Evolutionary conservation across 2,113 vertebrate species (phyloP), one percentile per base, ranked within the genome.

Genomic region (Apistogramma diplotaenia): DNA sequence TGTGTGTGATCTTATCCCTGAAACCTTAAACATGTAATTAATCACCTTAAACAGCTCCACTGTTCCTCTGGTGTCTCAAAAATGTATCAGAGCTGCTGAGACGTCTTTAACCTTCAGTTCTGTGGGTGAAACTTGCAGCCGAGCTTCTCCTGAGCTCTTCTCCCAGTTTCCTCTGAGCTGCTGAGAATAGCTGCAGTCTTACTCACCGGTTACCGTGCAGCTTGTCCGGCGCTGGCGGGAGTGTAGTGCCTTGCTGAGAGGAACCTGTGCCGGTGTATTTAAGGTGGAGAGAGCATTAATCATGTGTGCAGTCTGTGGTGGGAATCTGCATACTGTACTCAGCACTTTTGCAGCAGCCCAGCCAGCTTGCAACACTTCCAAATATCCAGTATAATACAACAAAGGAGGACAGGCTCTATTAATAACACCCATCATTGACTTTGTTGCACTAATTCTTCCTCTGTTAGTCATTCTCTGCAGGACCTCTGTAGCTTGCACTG

Each of bases 231-330:
- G 3, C 76, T 54, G 61, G 23, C 13, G 7, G 83, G 33, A 37
- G n/a, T 55, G 56, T 25, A 76, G 53, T 67, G 86, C 62, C 74
- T 85, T 79, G 82, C 82, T 81, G 80, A 74, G 75, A 83, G 70
- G 85, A 82, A 61, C 61, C 58, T 76, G 79, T 33, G 71, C 61
- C 33, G 51, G n/a, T 76, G 78, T 53, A n/a, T 71, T 83, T 79
- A 43, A 75, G 82, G 21, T 8, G 65, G n/a, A 23, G 46, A 10
- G 21, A 67, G 75, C 83, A 73, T 87, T 74, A 65, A 84, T 88
- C 83, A 81, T 61, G 33, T 23, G 29, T 16, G 43, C 59, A 9
- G 31, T 76, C 53, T 29, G 73, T 2, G n/a, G 37, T 27, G 40
- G 4, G 37, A 73, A 72, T 73, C 74, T 74, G 87, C 76, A 1